phyloP scores from a whole-genome alignment of 2,797 vertebrate species.

The Melanotaenia boesemani region DNA sequence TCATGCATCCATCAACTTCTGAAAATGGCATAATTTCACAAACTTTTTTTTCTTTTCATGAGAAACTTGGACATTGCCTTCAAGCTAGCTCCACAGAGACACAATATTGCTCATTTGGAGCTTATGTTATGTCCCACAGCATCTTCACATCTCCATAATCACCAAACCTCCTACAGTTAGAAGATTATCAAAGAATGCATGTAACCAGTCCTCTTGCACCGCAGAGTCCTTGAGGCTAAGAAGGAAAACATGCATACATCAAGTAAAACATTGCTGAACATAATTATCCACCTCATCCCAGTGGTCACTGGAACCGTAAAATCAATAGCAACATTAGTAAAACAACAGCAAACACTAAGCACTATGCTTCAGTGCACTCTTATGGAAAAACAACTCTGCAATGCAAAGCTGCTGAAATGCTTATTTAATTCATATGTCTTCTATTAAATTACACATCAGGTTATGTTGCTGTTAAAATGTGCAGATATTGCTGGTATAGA shows the following conservation, averaged over 20 bases:
- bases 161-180: conserved; percentile 77
- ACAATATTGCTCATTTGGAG: conserved; percentile 61
- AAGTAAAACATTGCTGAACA: conserved; percentile 75
- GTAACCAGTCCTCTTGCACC: conserved; percentile 77
- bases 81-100: conserved; percentile 43
- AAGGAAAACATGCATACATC: conserved; percentile 79
- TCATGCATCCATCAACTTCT: conserved; percentile 7
- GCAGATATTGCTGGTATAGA: conserved; percentile 12
- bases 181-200: conserved; percentile 82
- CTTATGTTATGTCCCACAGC: conserved; percentile 65
- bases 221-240: conserved; percentile 76
- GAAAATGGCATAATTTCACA: background rate
- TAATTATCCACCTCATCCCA: conserved; percentile 80
- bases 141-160: conserved; percentile 80
- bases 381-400: conserved; percentile 28
- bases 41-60: conserved; percentile 33
- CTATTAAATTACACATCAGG: conserved; percentile 36
- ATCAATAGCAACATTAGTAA: conserved; percentile 77
- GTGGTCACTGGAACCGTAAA: conserved; percentile 76
- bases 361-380: conserved; percentile 18
- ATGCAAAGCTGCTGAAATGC: conserved; percentile 21
- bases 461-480: conserved; percentile 19
- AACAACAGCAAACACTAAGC: conserved; percentile 61
- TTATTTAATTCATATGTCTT: conserved; percentile 23
- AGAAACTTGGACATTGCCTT: conserved; percentile 34